Percentiles rank a stretch among this genome's conserved stretches.
Evolutionary conservation across 2,888 invertebrate genomes (phyloP).

Genomic region (Hirtodrosophila cameraria): DNA sequence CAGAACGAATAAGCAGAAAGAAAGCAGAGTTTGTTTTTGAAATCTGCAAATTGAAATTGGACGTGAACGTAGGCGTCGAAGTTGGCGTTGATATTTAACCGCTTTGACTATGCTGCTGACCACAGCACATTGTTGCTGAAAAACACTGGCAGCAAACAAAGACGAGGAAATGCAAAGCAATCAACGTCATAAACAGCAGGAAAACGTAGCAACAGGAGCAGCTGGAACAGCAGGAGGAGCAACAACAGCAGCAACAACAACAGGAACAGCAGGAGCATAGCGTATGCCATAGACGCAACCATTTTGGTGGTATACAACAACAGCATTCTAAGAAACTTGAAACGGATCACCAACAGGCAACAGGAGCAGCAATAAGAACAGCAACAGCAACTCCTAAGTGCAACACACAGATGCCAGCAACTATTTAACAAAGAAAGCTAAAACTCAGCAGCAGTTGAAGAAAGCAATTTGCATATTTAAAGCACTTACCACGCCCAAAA

Average conservation of each 20-base stretch:
- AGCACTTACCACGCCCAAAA: no score
- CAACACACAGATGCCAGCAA: conserved; percentile 31
- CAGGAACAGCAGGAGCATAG: conserved; percentile 17
- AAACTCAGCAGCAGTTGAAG: conserved; percentile 40
- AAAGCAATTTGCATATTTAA: conserved; percentile 76
- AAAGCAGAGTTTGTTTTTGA: conserved; percentile 1
- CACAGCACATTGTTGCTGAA: conserved; percentile 15
- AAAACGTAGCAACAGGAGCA: no score
- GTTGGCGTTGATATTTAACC: conserved; percentile 1
- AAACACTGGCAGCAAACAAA: conserved; percentile 41
- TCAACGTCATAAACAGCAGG: conserved; percentile 69
- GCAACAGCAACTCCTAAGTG: conserved; percentile 18
- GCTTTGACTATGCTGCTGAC: conserved; percentile 36
- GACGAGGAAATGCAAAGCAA: conserved; percentile 73
- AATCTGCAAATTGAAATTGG: conserved; percentile 14
- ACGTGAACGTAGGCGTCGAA: neutral
- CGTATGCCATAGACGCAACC: conserved; percentile 20
- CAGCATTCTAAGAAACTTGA: conserved; percentile 11
- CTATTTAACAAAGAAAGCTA: conserved; percentile 24
- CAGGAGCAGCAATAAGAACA: conserved; percentile 1
- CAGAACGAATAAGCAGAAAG: neutral
- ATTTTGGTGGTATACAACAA: conserved; percentile 16
- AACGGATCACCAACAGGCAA: conserved; percentile 1
- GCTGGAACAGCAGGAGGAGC: conserved; percentile 25
- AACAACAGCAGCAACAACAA: conserved; percentile 29